A percentile compares a stretch with the other conserved stretches of the same genome.
These are phyloP conservation scores for Troides helena DNA, from an alignment of 2,888 invertebrate species.

Conservation along the genomic window DNA sequence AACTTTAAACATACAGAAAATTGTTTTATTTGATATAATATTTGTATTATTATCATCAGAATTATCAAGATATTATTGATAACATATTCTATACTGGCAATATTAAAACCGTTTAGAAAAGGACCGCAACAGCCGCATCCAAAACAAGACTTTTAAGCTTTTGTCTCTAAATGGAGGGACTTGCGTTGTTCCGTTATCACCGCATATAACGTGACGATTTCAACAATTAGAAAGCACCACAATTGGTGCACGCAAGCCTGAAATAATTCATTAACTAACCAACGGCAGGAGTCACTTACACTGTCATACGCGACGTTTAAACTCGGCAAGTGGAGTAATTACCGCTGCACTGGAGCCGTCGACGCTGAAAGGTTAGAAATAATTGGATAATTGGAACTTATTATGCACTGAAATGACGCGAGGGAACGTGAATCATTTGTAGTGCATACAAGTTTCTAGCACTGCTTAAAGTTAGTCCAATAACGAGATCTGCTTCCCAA, in stretches of 20 bases:
- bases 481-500: too few species aligned
- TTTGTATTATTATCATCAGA: too few species aligned
- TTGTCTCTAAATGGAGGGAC: not conserved
- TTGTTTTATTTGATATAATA: too few species aligned
- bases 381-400: slow-evolving; percentile 74
- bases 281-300: slow-evolving; percentile 72
- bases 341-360: slow-evolving; percentile 55
- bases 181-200: not conserved
- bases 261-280: slow-evolving; percentile 74
- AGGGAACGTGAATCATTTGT: slow-evolving; percentile 36
- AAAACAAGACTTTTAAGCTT: not conserved
- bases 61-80: too few species aligned
- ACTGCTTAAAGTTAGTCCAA: too few species aligned
- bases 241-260: slow-evolving; percentile 68
- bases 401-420: slow-evolving; percentile 69
- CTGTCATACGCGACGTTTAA: slow-evolving; percentile 74
- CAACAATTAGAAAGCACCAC: slow-evolving; percentile 57
- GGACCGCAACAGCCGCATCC: not conserved
- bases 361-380: slow-evolving; percentile 77
- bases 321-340: slow-evolving; percentile 64
- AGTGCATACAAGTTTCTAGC: slow-evolving; percentile 45
- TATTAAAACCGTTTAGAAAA: too few species aligned
- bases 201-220: not conserved
- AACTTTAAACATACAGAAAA: not conserved
- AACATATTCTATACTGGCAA: too few species aligned